phyloP scores from a whole-genome alignment of 2,113 vertebrate species.

The Phyllopteryx taeniolatus region DNA sequence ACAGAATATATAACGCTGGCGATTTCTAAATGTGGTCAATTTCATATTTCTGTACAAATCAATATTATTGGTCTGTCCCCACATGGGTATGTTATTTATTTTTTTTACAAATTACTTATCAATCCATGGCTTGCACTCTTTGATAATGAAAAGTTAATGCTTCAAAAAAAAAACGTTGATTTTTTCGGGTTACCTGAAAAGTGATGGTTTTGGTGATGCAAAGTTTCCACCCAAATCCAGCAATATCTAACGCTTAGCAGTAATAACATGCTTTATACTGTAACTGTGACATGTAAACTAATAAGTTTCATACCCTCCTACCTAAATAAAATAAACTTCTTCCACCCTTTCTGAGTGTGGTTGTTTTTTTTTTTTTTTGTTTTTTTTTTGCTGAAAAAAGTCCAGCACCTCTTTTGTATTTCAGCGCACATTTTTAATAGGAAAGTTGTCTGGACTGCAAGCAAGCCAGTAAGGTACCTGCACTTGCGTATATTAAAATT shows the following conservation, averaged over 20 bases:
- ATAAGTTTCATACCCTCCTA: background rate
- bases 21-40: too few relatives aligned
- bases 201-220: too few relatives aligned
- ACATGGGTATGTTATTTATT: too few relatives aligned
- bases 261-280: too few relatives aligned
- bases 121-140: too few relatives aligned
- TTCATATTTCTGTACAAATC: too few relatives aligned
- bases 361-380: background rate
- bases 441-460: background rate
- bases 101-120: too few relatives aligned
- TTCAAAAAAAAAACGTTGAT: too few relatives aligned
- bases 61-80: too few relatives aligned
- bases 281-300: background rate
- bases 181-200: too few relatives aligned
- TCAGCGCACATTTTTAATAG: background rate
- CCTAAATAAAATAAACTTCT: background rate
- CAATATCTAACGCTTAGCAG: background rate
- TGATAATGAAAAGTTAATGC: too few relatives aligned
- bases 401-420: background rate
- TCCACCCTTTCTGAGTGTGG: background rate
- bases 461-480: slow-evolving; percentile 1
- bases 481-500: background rate
- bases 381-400: background rate
- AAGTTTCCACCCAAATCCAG: too few relatives aligned
- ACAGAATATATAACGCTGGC: background rate